phyloP scores from a whole-genome alignment of 2,888 invertebrate genomes.

The Entomobrya multifasciata region DNA sequence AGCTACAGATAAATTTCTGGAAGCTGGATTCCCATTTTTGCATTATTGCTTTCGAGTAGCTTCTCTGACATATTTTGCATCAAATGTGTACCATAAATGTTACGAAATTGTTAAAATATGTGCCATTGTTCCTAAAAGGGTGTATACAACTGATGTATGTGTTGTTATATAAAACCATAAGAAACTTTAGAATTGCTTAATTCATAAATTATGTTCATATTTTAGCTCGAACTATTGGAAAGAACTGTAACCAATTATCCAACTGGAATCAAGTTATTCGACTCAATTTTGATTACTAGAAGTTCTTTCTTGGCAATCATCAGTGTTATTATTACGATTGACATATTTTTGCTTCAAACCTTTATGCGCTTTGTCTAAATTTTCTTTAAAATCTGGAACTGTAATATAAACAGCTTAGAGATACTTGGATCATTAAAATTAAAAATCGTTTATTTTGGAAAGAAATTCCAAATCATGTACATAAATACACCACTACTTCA shows the following conservation, averaged over 20 bases:
- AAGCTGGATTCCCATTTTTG: neutral
- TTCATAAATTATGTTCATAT: neutral
- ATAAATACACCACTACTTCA: no score
- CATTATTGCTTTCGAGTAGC: neutral
- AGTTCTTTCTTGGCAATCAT: slow-evolving; percentile 3
- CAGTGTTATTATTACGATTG: slow-evolving; percentile 5
- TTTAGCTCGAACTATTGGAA: slow-evolving; percentile 21
- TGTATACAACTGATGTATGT: neutral
- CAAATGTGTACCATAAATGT: neutral
- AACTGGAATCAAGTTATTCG: slow-evolving; percentile 27
- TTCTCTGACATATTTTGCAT: neutral
- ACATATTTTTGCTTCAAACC: slow-evolving; percentile 36
- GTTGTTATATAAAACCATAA: neutral
- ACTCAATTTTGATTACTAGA: slow-evolving; percentile 34
- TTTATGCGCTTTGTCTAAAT: no score
- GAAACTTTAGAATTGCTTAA: neutral
- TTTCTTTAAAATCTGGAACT: no score
- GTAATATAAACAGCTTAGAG: no score
- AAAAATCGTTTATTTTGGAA: no score
- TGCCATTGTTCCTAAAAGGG: neutral
- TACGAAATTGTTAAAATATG: no score
- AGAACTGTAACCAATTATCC: neutral
- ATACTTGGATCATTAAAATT: no score
- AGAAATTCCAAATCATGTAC: no score
- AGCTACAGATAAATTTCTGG: neutral